Evolutionary conservation across 2,888 invertebrate species (phyloP).

Genomic region (Mimumesa dahlbomi): DNA sequence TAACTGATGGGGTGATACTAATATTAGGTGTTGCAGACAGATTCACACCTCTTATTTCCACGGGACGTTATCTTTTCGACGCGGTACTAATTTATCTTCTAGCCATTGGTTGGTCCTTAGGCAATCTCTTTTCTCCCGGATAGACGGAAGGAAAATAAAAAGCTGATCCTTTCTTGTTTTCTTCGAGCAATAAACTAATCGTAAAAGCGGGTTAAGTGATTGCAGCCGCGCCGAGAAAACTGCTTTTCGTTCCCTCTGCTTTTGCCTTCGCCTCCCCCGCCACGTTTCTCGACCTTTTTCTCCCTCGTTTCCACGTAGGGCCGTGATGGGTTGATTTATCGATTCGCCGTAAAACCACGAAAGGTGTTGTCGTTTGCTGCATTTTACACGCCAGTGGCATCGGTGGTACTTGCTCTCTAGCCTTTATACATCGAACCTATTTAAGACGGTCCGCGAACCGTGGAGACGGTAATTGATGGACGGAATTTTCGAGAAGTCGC

Average conservation of each 20-base stretch:
- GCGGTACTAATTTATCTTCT: slow-evolving; percentile 30
- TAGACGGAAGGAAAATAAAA: slow-evolving; percentile 28
- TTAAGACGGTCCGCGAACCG: slow-evolving; percentile 28
- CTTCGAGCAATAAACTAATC: slow-evolving; percentile 71
- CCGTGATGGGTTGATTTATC: slow-evolving; percentile 51
- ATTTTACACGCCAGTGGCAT: slow-evolving; percentile 20
- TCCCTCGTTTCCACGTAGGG: slow-evolving; percentile 30
- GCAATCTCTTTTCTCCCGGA: slow-evolving; percentile 19
- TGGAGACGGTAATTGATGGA: slow-evolving; percentile 25
- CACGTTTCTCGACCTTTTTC: slow-evolving; percentile 5
- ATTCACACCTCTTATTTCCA: too few species aligned
- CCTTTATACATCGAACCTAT: slow-evolving; percentile 17
- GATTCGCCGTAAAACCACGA: slow-evolving; percentile 53
- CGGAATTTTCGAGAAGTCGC: slow-evolving; percentile 26
- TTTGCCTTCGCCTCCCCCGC: slow-evolving; percentile 1
- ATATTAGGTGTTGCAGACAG: too few species aligned
- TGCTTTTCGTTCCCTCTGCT: slow-evolving; percentile 35
- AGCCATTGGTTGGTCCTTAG: slow-evolving; percentile 4
- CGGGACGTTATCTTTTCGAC: slow-evolving; percentile 20
- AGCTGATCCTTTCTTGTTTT: slow-evolving; percentile 43
- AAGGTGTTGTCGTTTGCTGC: slow-evolving; percentile 38
- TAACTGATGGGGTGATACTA: too few species aligned
- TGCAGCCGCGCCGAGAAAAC: slow-evolving; percentile 57
- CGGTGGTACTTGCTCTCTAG: slow-evolving; percentile 2
- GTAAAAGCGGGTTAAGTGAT: slow-evolving; percentile 73